phyloP scores from a whole-genome alignment of 2,888 invertebrate genomes.

The Meiosimyza decipiens region DNA sequence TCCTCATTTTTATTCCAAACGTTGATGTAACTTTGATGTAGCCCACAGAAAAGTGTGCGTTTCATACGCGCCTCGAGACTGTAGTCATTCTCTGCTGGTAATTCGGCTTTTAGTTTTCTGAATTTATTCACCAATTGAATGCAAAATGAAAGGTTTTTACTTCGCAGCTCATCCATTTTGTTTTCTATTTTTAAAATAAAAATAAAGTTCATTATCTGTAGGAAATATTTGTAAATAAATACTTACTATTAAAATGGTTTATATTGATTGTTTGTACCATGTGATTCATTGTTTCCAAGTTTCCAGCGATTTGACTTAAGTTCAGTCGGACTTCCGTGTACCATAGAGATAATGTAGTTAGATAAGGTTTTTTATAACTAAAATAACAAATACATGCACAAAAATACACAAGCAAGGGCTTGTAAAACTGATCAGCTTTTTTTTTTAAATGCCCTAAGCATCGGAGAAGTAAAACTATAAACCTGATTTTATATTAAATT shows the following conservation, averaged over 20 bases:
- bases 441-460: no score
- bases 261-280: conserved; percentile 63
- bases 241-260: conserved; percentile 61
- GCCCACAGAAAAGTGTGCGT: conserved; percentile 64
- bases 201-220: not conserved
- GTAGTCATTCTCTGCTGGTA: conserved; percentile 62
- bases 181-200: conserved; percentile 51
- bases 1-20: conserved; percentile 64
- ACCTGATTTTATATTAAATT: no score
- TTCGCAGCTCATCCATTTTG: conserved; percentile 64
- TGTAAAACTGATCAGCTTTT: no score
- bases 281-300: conserved; percentile 64
- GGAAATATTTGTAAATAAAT: conserved; percentile 7
- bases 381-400: no score
- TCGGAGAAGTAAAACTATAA: no score
- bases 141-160: conserved; percentile 61
- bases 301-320: conserved; percentile 58
- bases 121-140: conserved; percentile 63
- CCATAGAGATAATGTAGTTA: conserved; percentile 42
- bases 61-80: conserved; percentile 65
- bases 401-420: no score
- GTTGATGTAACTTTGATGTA: conserved; percentile 64
- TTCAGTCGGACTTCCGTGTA: conserved; percentile 62
- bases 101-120: conserved; percentile 61
- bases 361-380: no score